Base-by-base conservation (phyloP, 2,797 vertebrate genomes). In the Gastrophryne carolinensis region DNA sequence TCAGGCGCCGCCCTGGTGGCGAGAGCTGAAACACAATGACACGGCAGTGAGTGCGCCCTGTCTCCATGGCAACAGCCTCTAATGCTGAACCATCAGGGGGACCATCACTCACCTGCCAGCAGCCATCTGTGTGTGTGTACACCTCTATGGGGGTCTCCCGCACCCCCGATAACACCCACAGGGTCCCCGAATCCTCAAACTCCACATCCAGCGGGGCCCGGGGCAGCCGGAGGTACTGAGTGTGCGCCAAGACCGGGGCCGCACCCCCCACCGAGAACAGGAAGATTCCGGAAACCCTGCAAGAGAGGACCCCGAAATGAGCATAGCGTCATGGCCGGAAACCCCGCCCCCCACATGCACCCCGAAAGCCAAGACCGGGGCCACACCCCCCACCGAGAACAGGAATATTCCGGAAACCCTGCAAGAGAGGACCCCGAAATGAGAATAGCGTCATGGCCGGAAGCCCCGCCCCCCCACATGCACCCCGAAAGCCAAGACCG, bases 71-170 rank as follows among this genome's bases (percentile, higher is more conserved):
- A n/a, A n/a, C n/a, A n/a, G n/a, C n/a, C n/a, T n/a, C n/a, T n/a
- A n/a, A n/a, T n/a, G n/a, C n/a, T n/a, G n/a, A 15, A 58, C 11
- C 10, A 19, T 3, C 50, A 21, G 19, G 50, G 50, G 5, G 7
- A 5, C 13, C 19, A 27, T 27, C 11, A 61, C 72, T 57, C 2
- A 67, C 62, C 63, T 65, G 63, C 72, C 72, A 75, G 12, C 3
- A 6, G 3, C 27, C 12, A 3, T 68, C 56, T 15, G 4, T 23
- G 34, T 44, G 37, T 39, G 26, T 50, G 23, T 69, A 29, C 4
- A 23, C 17, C 56, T 60, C 23, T 27, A 75, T 26, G 2, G 73
- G 65, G 32, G 32, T n/a, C 7, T 44, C 56, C 6, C 9, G 9
- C n/a, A 53, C 15, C 0, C 44, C 26, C 1, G 44, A 34, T 3